These are phyloP conservation scores for Heliconius hewitsoni DNA, from an alignment of 1,140 invertebrate genomes.

Conservation along the genomic window DNA sequence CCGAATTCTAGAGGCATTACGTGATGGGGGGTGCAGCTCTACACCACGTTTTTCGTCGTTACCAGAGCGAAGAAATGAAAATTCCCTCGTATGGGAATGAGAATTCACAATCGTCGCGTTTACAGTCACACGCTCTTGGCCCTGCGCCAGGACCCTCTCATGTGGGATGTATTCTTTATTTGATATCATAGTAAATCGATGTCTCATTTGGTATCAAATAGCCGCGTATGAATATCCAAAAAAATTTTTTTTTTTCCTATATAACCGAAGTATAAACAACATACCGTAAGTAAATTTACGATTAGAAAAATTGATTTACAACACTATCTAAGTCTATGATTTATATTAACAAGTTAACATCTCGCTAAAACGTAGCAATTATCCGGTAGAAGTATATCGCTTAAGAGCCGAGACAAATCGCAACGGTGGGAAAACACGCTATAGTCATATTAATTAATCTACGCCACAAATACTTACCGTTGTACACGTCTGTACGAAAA, in stretches of 20 bases:
- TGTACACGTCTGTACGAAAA: slow-evolving; percentile 55
- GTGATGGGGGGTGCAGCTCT: too few relatives aligned
- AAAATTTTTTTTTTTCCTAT: neutral
- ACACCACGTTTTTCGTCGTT: too few relatives aligned
- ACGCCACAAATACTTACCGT: slow-evolving; percentile 52
- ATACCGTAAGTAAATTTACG: neutral
- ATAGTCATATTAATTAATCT: slow-evolving; percentile 30
- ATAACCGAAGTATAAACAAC: neutral
- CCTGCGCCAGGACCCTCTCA: too few relatives aligned
- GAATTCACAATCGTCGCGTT: too few relatives aligned
- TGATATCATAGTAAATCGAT: too few relatives aligned
- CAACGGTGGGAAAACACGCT: slow-evolving; percentile 69
- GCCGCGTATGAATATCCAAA: neutral
- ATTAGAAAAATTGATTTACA: neutral
- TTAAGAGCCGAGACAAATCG: slow-evolving; percentile 51
- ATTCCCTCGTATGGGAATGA: too few relatives aligned
- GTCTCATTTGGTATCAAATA: too few relatives aligned
- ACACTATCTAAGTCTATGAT: slow-evolving; percentile 13
- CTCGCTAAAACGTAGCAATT: slow-evolving; percentile 31
- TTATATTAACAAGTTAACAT: slow-evolving; percentile 26
- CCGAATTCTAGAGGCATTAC: too few relatives aligned
- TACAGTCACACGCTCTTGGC: too few relatives aligned
- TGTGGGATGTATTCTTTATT: too few relatives aligned
- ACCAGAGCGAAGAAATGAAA: too few relatives aligned
- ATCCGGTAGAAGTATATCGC: slow-evolving; percentile 35